Evolutionary conservation across 64 coral and sea anemone species (phyloP).

Genomic region (Pocillopora damicornis): DNA sequence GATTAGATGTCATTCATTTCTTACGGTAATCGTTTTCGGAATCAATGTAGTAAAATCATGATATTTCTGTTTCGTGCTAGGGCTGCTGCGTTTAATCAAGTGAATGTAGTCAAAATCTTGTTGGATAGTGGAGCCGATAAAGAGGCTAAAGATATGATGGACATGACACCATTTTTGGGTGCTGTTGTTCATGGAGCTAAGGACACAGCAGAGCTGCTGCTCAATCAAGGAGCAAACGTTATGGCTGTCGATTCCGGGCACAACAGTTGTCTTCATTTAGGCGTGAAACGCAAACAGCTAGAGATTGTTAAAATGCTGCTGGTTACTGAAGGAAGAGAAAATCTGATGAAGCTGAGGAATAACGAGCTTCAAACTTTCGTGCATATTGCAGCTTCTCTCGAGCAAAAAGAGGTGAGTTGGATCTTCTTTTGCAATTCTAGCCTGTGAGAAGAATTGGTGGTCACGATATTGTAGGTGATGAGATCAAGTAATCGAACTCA

Average conservation of each 20-base stretch:
- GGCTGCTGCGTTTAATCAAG: background rate
- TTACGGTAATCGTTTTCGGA: too few species aligned
- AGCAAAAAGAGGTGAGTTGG: background rate
- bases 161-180: slow-evolving; percentile 20
- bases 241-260: background rate
- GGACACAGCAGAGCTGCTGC: slow-evolving; percentile 16
- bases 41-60: background rate
- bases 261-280: slow-evolving; percentile 28
- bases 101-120: slow-evolving; percentile 1
- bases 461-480: too few species aligned
- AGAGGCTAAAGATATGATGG: slow-evolving; percentile 32
- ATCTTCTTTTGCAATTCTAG: background rate
- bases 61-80: background rate
- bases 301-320: slow-evolving; percentile 4
- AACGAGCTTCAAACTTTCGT: slow-evolving; percentile 8
- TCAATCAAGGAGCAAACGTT: slow-evolving; percentile 17
- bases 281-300: background rate
- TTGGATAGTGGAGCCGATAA: slow-evolving; percentile 19
- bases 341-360: background rate
- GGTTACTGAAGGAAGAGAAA: background rate
- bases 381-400: slow-evolving; percentile 9
- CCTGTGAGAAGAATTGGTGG: background rate
- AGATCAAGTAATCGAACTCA: background rate
- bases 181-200: slow-evolving; percentile 4
- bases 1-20: too few species aligned